Evolutionary conservation across 2,888 invertebrate species (phyloP).

Genomic region (Chrysotoxum bicinctum): DNA sequence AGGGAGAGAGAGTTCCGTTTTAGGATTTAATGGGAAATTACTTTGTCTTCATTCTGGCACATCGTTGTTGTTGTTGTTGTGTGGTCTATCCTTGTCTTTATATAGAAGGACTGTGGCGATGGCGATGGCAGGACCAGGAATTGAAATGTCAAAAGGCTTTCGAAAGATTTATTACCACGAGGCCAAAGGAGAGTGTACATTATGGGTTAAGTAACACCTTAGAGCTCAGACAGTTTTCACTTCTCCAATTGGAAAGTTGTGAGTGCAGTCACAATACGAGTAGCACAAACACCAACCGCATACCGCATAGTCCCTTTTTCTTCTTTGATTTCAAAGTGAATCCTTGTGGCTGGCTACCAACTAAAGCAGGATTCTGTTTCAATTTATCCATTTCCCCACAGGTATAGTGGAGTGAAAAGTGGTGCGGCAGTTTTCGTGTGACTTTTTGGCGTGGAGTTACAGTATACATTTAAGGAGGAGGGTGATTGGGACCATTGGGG

Average conservation of each 20-base stretch:
- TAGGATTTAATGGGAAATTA: slow-evolving; percentile 56
- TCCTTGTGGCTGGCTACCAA: slow-evolving; percentile 56
- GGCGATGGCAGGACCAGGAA: slow-evolving; percentile 47
- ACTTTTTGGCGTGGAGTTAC: slow-evolving; percentile 4
- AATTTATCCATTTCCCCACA: slow-evolving; percentile 42
- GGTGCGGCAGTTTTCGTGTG: background rate
- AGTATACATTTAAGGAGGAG: slow-evolving; percentile 22
- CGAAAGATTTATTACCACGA: slow-evolving; percentile 60
- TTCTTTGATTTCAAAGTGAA: slow-evolving; percentile 62
- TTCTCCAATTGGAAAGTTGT: slow-evolving; percentile 31
- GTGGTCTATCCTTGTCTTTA: background rate
- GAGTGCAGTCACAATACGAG: slow-evolving; percentile 9
- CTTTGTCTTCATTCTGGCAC: slow-evolving; percentile 39
- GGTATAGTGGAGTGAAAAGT: background rate
- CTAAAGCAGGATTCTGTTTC: slow-evolving; percentile 33
- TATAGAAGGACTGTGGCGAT: slow-evolving; percentile 21
- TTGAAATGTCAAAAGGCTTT: slow-evolving; percentile 69
- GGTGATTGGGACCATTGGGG: background rate
- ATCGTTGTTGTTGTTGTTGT: background rate
- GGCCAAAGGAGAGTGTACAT: slow-evolving; percentile 27
- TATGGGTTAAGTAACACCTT: slow-evolving; percentile 34
- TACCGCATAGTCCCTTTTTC: slow-evolving; percentile 29
- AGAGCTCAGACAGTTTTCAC: slow-evolving; percentile 15
- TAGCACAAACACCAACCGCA: background rate
- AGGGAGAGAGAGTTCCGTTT: slow-evolving; percentile 18